Evolutionary conservation across 2,888 invertebrate genomes (phyloP), one percentile per base, ranked within the genome.

Genomic region (Drosophila colorata): DNA sequence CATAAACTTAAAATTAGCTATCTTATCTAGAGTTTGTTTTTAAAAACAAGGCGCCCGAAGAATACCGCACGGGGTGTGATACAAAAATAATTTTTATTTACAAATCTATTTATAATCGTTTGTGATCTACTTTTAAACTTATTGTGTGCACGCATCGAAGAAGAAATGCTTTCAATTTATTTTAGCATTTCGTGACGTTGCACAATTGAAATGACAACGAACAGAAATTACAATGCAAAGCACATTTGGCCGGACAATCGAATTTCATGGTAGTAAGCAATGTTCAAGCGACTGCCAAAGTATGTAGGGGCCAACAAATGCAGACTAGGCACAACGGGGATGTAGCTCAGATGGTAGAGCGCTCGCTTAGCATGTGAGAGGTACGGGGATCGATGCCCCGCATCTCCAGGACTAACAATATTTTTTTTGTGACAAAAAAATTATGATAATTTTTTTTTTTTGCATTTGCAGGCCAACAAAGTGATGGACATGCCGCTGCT

Each of bases 381-480:
- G 91, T 92, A 91, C 92, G 91, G 91, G 91, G 91, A 91, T 92
- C 91, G 88, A 92, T 91, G 87, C 91, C 91, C 91, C 89, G 92
- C 92, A 91, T 91, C 92, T 92, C 92, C 92, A 92, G 71, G 44
- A 55, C n/a, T 8, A 31, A 13, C 14, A 16, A 2, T 2, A 2
- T 5, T 1, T 38, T 47, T 31, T 43, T 5, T 16, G 2, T 1
- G 9, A 28, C 7, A n/a, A 4, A 4, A 4, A 13, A 43, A 38
- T 13, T 35, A 13, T 7, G 3, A 43, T 7, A 4, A 43, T 3
- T 4, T 0, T 2, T 20, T n/a, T 16, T 48, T n/a, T 20, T 37
- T 57, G 1, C 20, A 11, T 72, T 93, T 93, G 2, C 91, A 95
- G 94, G 93, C 93, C 76, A 94, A 94, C 83, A 93, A 93, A 58